A percentile compares a stretch with the other conserved stretches of the same genome.
These are phyloP conservation scores for Agrilus planipennis DNA, from an alignment of 1,140 invertebrate genomes.

Conservation along the genomic window DNA sequence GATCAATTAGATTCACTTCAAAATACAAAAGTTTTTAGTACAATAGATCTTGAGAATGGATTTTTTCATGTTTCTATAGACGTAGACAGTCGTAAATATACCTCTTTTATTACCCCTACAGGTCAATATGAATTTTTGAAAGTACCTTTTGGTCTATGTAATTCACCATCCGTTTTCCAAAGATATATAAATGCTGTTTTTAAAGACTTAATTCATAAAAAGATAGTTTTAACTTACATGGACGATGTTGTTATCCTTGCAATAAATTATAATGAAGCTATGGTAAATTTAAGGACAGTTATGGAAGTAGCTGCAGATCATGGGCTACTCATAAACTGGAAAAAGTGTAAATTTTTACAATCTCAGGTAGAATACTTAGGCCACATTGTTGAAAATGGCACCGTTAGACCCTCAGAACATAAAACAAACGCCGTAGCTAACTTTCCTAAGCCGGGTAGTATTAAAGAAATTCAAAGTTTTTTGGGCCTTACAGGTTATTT, in stretches of 20 bases:
- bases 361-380: too few relatives aligned
- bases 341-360: too few relatives aligned
- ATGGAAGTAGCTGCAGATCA: neutral
- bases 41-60: slow-evolving; percentile 15
- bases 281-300: neutral
- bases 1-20: slow-evolving; percentile 18
- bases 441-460: neutral
- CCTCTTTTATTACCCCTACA: slow-evolving; percentile 30
- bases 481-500: slow-evolving; percentile 17
- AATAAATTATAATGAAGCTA: neutral
- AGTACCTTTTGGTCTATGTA: slow-evolving; percentile 35
- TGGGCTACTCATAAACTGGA: too few relatives aligned
- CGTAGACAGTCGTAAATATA: slow-evolving; percentile 24
- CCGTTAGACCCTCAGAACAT: neutral
- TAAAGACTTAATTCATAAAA: too few relatives aligned
- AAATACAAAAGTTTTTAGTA: slow-evolving; percentile 18
- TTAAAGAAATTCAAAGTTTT: slow-evolving; percentile 3
- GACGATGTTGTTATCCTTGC: too few relatives aligned
- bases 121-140: slow-evolving; percentile 33
- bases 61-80: slow-evolving; percentile 22
- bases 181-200: too few relatives aligned
- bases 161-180: slow-evolving; percentile 21
- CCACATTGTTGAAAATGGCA: neutral
- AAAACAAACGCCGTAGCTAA: slow-evolving; percentile 3
- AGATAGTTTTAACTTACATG: too few relatives aligned